A percentile compares a stretch with the other conserved stretches of the same genome.
These are phyloP conservation scores for Euplagia quadripunctaria DNA, from an alignment of 2,888 invertebrate species.

Conservation along the genomic window DNA sequence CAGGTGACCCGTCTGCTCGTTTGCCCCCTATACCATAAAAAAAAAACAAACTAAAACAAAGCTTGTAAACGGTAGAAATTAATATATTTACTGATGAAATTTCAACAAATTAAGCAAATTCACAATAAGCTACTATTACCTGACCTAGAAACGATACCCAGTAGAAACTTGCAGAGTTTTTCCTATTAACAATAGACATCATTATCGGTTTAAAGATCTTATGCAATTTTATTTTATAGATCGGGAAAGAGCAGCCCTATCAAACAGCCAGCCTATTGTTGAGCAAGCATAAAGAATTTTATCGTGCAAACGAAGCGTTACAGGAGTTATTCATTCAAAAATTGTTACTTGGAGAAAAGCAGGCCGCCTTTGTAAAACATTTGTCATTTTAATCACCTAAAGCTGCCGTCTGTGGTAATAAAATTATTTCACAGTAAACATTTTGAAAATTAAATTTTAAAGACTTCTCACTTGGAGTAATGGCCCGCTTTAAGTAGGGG, in stretches of 20 bases:
- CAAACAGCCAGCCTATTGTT: constrained; percentile 42
- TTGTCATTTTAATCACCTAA: constrained; percentile 70
- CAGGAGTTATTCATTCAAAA: constrained; percentile 56
- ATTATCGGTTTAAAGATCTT: not conserved
- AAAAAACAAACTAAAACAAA: too few species aligned
- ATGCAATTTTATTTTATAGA: constrained; percentile 6
- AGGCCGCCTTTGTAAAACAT: constrained; percentile 59
- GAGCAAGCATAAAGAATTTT: constrained; percentile 40
- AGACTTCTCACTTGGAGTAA: constrained; percentile 61
- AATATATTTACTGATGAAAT: too few species aligned
- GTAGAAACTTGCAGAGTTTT: not conserved
- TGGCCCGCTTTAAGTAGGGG: constrained; percentile 53
- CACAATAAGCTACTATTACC: too few species aligned
- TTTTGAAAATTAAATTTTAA: constrained; percentile 74
- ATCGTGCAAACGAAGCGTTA: constrained; percentile 48
- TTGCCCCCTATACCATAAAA: too few species aligned
- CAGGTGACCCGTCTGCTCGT: too few species aligned
- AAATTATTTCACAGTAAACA: constrained; percentile 76
- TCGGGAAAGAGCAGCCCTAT: constrained; percentile 15
- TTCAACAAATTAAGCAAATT: too few species aligned
- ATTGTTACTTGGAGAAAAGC: constrained; percentile 51
- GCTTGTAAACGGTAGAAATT: too few species aligned
- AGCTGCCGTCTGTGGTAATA: constrained; percentile 71
- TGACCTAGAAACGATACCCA: too few species aligned
- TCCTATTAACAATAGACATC: not conserved